Conservation (phyloP, 35 echinoderm and acorn worm genomes). For the Chiridota heheva region DNA sequence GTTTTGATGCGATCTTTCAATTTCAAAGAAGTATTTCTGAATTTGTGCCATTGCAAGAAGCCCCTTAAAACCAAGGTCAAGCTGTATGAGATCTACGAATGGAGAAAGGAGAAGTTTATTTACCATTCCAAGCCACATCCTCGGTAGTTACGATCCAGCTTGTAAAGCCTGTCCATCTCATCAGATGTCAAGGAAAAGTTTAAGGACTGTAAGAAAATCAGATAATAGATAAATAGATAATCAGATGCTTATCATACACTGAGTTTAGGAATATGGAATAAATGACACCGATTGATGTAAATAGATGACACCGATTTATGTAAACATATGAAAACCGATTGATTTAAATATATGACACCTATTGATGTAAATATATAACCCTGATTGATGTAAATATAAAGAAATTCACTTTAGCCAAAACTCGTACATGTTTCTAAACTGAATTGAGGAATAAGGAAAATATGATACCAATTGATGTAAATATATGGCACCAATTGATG, state of each 20-base stretch:
- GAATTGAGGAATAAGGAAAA: background rate
- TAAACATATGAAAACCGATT: background rate
- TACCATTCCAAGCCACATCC: slow-evolving; percentile 77
- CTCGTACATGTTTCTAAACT: too few species aligned
- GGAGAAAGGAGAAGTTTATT: background rate
- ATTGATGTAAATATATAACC: background rate
- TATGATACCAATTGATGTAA: background rate
- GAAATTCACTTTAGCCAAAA: background rate
- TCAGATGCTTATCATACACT: background rate
- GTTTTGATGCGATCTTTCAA: too few species aligned
- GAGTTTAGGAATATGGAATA: background rate
- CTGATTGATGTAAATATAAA: background rate
- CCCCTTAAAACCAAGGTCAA: too few species aligned
- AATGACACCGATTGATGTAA: background rate
- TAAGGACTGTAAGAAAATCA: slow-evolving; percentile 39
- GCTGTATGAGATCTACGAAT: background rate
- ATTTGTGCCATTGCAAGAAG: too few species aligned
- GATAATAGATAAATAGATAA: background rate
- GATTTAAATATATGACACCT: background rate
- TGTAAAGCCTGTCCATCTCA: slow-evolving; percentile 54
- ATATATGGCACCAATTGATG: background rate
- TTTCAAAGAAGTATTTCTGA: too few species aligned
- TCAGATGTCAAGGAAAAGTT: slow-evolving; percentile 66
- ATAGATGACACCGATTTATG: background rate
- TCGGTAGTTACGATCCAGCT: slow-evolving; percentile 55